phyloP scores from a whole-genome alignment of 2,888 invertebrate species.

The Oxycera nigricornis region DNA sequence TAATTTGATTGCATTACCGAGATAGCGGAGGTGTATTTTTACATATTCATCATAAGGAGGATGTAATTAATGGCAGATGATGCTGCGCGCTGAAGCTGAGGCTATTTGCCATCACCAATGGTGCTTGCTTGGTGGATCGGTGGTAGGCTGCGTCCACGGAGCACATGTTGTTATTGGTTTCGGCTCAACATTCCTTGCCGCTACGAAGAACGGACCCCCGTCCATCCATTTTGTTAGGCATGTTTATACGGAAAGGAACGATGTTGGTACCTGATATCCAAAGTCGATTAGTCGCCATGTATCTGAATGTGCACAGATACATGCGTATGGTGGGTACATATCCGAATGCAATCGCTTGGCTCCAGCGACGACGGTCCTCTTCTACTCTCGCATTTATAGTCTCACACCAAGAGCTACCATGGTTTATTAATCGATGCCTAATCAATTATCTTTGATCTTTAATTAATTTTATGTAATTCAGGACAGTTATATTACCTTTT shows the following conservation, averaged over 20 bases:
- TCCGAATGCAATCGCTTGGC: background rate
- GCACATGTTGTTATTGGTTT: background rate
- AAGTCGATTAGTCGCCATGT: conserved; percentile 14
- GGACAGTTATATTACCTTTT: conserved; percentile 41
- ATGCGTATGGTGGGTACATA: background rate
- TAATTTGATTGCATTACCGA: conserved; percentile 52
- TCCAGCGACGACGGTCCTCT: background rate
- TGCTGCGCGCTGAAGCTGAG: conserved; percentile 19
- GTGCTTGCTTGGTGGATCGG: background rate
- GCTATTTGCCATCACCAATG: conserved; percentile 5
- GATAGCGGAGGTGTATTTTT: conserved; percentile 50
- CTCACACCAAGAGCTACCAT: conserved; percentile 15
- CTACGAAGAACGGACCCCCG: conserved; percentile 43
- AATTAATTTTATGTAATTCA: conserved; percentile 60
- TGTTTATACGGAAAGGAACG: no score
- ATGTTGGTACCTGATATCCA: conserved; percentile 5
- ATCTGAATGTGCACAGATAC: background rate
- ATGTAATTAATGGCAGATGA: conserved; percentile 47
- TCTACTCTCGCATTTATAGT: conserved; percentile 7
- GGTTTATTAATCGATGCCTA: conserved; percentile 61
- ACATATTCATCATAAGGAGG: conserved; percentile 47
- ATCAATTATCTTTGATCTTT: conserved; percentile 63
- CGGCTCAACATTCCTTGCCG: conserved; percentile 15
- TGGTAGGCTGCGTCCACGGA: background rate
- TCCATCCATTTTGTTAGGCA: conserved; percentile 40